Conservation (phyloP, 2,797 vertebrate species). For the Chaenodraco wilsoni region DNA sequence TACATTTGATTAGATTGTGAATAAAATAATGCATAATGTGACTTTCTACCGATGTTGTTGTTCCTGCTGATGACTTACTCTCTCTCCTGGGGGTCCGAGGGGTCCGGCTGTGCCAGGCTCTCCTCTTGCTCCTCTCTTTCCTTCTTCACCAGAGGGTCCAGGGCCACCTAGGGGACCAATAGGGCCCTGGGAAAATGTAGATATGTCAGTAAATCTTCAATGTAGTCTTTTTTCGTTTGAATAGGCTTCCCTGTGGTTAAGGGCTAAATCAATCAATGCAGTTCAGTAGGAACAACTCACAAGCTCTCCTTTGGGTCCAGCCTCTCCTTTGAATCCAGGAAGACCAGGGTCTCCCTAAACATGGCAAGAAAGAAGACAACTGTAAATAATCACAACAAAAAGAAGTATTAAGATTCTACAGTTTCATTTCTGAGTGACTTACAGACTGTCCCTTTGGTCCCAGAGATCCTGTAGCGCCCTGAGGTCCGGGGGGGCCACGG, state of each 20-base stretch:
- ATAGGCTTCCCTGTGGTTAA: background rate
- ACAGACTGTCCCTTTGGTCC: slow-evolving; percentile 96
- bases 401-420: background rate
- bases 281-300: slow-evolving; percentile 81
- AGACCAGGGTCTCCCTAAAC: slow-evolving; percentile 93
- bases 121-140: slow-evolving; percentile 95
- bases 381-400: slow-evolving; percentile 5
- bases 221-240: background rate
- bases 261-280: background rate
- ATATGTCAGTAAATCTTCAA: slow-evolving; percentile 20
- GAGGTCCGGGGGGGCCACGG: slow-evolving; percentile 95
- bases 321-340: slow-evolving; percentile 95
- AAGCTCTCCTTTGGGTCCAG: slow-evolving; percentile 94
- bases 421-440: slow-evolving; percentile 63
- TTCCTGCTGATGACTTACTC: slow-evolving; percentile 81
- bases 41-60: background rate
- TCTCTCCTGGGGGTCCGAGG: slow-evolving; percentile 93
- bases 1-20: slow-evolving; percentile 26
- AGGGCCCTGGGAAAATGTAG: slow-evolving; percentile 83
- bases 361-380: slow-evolving; percentile 26
- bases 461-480: slow-evolving; percentile 94
- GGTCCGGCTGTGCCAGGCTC: slow-evolving; percentile 94
- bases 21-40: background rate
- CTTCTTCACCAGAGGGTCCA: slow-evolving; percentile 94
- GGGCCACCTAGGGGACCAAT: slow-evolving; percentile 91